phyloP scores from a whole-genome alignment of 2,113 vertebrate species.

The Eublepharis macularius region DNA sequence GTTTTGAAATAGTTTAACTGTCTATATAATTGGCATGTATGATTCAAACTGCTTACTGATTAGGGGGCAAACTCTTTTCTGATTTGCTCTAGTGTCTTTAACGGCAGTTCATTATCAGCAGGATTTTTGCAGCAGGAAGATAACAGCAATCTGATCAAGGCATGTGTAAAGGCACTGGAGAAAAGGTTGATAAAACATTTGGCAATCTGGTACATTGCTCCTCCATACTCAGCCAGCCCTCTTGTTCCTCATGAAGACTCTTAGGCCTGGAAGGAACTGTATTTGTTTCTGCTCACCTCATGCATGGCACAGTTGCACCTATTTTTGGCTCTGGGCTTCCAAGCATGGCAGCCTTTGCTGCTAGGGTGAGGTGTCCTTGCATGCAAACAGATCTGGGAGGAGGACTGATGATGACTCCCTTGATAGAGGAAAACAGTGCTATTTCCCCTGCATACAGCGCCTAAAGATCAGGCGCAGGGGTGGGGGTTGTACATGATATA shows the following conservation, averaged over 20 bases:
- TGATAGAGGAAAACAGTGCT: neutral
- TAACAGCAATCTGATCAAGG: too few relatives aligned
- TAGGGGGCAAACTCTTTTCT: too few relatives aligned
- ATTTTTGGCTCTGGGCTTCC: neutral
- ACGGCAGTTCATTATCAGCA: neutral
- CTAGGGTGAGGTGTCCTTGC: neutral
- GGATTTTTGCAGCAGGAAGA: too few relatives aligned
- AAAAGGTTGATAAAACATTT: too few relatives aligned
- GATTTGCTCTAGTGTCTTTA: neutral
- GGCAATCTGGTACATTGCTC: too few relatives aligned
- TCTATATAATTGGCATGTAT: rapidly evolving
- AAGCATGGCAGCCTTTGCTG: neutral
- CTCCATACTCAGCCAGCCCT: too few relatives aligned
- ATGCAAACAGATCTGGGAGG: neutral
- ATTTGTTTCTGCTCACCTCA: too few relatives aligned
- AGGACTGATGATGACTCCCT: neutral
- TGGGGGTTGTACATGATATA: neutral
- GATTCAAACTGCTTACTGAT: neutral
- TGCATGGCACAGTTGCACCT: too few relatives aligned
- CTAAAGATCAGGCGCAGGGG: neutral
- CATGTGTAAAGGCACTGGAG: too few relatives aligned
- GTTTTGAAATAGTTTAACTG: neutral
- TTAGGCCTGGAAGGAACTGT: too few relatives aligned
- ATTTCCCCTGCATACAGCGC: neutral
- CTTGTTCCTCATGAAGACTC: too few relatives aligned